phyloP scores from a whole-genome alignment of 35 echinoderm and acorn worm species.

The Antedon bifida region DNA sequence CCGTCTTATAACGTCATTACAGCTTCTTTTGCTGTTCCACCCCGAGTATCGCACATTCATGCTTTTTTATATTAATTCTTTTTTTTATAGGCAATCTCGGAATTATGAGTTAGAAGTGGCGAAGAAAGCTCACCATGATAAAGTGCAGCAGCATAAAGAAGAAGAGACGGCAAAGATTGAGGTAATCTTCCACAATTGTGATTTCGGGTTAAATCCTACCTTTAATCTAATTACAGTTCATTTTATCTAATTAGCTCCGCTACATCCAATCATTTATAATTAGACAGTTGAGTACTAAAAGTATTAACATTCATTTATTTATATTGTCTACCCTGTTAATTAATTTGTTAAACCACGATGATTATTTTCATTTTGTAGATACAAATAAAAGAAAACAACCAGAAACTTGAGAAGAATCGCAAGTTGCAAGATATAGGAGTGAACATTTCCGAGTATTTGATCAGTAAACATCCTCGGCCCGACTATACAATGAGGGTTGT shows the following conservation, averaged over 20 bases:
- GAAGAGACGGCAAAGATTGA: neutral
- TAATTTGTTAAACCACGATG: no score
- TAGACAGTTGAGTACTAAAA: no score
- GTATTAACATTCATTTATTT: no score
- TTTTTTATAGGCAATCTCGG: neutral
- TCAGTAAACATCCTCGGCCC: neutral
- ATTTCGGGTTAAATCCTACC: no score
- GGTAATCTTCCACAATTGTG: neutral
- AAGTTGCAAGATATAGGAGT: neutral
- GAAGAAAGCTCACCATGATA: neutral
- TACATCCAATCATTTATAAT: no score
- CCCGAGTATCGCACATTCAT: no score
- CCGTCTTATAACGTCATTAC: no score
- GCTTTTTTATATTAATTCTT: no score
- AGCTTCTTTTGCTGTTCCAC: no score
- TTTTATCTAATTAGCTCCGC: no score
- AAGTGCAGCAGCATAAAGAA: neutral
- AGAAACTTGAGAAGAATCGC: neutral
- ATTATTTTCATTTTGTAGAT: neutral
- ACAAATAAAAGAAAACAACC: neutral
- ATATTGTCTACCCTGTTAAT: no score
- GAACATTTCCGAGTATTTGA: neutral
- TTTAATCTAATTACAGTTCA: no score
- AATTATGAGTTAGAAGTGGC: neutral
- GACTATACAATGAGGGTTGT: neutral